Percentiles rank a stretch among this genome's conserved stretches.
Conservation (phyloP, 2,888 invertebrate species). For the Euspilapteryx auroguttella region DNA sequence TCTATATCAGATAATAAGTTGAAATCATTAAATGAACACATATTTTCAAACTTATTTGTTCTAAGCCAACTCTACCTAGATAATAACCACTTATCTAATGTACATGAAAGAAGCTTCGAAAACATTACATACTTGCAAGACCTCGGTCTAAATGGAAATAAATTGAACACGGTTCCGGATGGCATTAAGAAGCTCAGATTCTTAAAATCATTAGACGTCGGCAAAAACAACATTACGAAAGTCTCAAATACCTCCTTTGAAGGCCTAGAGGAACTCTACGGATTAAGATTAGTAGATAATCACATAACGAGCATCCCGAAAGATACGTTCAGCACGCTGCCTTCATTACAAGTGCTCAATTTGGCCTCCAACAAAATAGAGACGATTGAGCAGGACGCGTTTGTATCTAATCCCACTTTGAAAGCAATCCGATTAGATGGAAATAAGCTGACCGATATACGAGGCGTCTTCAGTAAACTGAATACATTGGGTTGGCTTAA, state of each 20-base stretch:
- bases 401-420: constrained; percentile 71
- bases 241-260: constrained; percentile 74
- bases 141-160: constrained; percentile 74
- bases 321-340: constrained; percentile 72
- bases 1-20: constrained; percentile 74
- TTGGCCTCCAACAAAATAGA: constrained; percentile 78
- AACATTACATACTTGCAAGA: constrained; percentile 79
- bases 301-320: constrained; percentile 72
- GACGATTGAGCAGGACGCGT: constrained; percentile 75
- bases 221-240: constrained; percentile 74
- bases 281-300: constrained; percentile 79
- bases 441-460: constrained; percentile 74
- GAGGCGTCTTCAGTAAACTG: constrained; percentile 74
- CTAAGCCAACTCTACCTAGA: constrained; percentile 74
- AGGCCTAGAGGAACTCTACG: constrained; percentile 73
- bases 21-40: constrained; percentile 65
- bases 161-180: constrained; percentile 65
- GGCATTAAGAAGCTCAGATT: constrained; percentile 68
- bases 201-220: constrained; percentile 77
- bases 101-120: constrained; percentile 71
- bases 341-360: constrained; percentile 75
- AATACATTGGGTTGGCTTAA: constrained; percentile 78
- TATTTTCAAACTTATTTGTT: constrained; percentile 73
- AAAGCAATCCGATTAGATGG: constrained; percentile 77
- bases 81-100: constrained; percentile 67